Conservation (phyloP, 1,140 invertebrate genomes). For the Triops cancriformis region DNA sequence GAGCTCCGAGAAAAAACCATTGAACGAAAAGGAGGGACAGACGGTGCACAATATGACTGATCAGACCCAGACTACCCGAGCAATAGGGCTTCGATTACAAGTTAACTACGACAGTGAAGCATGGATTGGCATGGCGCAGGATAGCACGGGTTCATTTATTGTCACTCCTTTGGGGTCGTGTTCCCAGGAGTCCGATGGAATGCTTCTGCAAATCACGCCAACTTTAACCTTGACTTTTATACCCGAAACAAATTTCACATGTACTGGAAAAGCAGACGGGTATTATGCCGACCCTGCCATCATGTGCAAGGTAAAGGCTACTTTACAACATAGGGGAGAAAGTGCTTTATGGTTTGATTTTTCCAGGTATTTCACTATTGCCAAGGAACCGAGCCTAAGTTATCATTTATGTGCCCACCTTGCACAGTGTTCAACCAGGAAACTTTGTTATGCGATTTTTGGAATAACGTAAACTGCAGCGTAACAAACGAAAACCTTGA, state of each 20-base stretch:
- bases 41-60: background rate
- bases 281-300: conserved; percentile 15
- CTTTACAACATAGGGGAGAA: no score
- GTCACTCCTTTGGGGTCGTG: background rate
- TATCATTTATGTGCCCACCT: conserved; percentile 16
- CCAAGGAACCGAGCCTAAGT: background rate
- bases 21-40: background rate
- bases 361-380: conserved; percentile 22
- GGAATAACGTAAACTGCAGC: conserved; percentile 14
- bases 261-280: background rate
- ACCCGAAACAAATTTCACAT: background rate
- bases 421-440: conserved; percentile 22
- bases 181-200: background rate
- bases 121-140: background rate
- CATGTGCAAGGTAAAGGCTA: background rate
- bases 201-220: background rate
- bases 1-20: background rate
- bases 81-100: background rate
- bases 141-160: background rate
- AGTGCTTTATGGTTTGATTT: background rate
- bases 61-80: background rate
- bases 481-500: background rate
- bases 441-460: conserved; percentile 16
- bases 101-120: background rate
- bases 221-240: conserved; percentile 18